Base-by-base conservation (phyloP, 2,797 vertebrate genomes). In the Poeciliopsis gracilis region DNA sequence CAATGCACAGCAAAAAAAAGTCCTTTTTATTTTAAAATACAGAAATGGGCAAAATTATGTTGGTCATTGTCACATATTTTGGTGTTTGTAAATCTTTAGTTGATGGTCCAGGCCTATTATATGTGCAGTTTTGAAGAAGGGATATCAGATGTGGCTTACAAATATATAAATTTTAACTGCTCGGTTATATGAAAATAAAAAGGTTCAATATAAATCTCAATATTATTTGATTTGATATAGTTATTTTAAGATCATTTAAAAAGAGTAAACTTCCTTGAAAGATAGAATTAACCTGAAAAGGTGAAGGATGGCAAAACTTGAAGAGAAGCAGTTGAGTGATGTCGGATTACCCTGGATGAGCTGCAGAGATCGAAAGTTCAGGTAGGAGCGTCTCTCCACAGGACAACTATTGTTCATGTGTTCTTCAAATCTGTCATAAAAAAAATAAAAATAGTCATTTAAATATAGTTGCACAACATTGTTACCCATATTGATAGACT, bases 171-270 rank as follows among this genome's bases (percentile, higher is more conserved):
- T 38, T 43, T 43, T 4, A 69, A 25, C 11, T 69, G 10, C 66
- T 69, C 23, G 23, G 33, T 69, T 8, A n/a, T 69, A 36, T 41
- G 1, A 11, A 38, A 61, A 33, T 10, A 12, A 41, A 36, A 38
- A 2, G 20, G 33, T 66, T 57, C 23, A 25, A 10, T n/a, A 25
- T 55, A 55, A 12, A 25, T 57, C 53, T 12, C n/a, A 28, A 57
- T 57, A 59, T 28, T 28, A 59, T 59, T 59, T 59, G n/a, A 23
- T 66, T 47, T 43, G 36, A 57, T 28, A 30, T 74, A 36, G 2
- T 16, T 25, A 79, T 66, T 73, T 79, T 18, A 30, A 72, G 67
- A 30, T 72, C 4, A 25, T 66, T 38, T 3, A 13, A 69, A 69
- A 25, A n/a, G 1, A 28, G 25, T 3, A 15, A 25, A n/a, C 36